Conservation (phyloP, 64 coral and sea anemone species). For the Pachyseris speciosa region DNA sequence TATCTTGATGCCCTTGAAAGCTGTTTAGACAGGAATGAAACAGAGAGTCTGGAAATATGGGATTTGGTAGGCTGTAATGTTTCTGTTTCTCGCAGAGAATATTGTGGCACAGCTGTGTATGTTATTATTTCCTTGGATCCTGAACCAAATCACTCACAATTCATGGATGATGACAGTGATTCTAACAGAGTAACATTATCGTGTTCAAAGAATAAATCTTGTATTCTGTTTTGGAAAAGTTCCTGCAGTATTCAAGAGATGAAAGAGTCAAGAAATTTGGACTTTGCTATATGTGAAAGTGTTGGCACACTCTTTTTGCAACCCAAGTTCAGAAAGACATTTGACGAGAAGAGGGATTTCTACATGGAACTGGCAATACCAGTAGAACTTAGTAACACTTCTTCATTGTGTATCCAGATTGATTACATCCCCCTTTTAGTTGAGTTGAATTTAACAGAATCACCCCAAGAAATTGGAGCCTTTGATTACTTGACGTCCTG, state of each 20-base stretch:
- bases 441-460: background rate
- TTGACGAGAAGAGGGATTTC: background rate
- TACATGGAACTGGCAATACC: background rate
- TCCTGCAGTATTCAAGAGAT: background rate
- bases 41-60: background rate
- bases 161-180: background rate
- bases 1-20: background rate
- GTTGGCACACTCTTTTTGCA: slow-evolving; percentile 22
- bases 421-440: slow-evolving; percentile 3
- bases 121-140: background rate
- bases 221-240: background rate
- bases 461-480: no score
- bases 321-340: slow-evolving; percentile 24
- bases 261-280: background rate
- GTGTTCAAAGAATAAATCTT: background rate
- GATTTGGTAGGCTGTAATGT: background rate
- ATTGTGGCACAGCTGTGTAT: background rate
- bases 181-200: background rate
- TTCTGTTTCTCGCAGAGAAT: background rate
- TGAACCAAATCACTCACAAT: no score
- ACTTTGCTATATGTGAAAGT: background rate
- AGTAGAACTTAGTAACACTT: background rate
- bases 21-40: background rate
- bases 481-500: slow-evolving; percentile 1
- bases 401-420: background rate